phyloP scores from a whole-genome alignment of 2,113 vertebrate species.

The Micronycteris hirsuta region DNA sequence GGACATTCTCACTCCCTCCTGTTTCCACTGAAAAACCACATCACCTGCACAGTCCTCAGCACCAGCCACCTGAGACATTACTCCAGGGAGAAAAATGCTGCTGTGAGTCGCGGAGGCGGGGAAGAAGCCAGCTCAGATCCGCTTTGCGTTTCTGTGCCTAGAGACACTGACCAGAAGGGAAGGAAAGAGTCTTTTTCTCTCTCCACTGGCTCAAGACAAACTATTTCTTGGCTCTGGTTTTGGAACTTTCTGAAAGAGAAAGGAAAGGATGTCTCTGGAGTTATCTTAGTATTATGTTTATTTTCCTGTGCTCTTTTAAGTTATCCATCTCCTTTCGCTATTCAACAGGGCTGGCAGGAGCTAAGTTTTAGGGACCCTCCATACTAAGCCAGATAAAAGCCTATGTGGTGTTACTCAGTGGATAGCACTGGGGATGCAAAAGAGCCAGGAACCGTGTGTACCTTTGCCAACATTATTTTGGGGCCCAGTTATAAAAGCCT shows the following conservation, averaged over 20 bases:
- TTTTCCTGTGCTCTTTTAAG: conserved; percentile 32
- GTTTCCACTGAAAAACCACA: background rate
- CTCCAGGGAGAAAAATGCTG: background rate
- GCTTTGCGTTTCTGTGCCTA: background rate
- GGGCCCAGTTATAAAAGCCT: conserved; percentile 26
- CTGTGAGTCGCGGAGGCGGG: background rate
- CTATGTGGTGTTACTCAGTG: background rate
- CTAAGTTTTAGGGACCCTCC: background rate
- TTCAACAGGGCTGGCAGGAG: background rate
- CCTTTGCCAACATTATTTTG: background rate
- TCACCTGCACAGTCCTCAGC: background rate
- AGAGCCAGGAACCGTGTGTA: background rate
- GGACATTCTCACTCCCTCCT: background rate
- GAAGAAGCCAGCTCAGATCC: background rate
- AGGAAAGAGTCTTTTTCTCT: background rate
- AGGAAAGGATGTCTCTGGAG: background rate
- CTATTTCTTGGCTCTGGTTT: background rate
- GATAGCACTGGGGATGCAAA: background rate
- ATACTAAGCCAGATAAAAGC: background rate
- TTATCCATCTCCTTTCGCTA: background rate
- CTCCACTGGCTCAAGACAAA: background rate
- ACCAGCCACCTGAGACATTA: background rate
- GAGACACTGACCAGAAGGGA: background rate
- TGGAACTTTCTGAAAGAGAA: conserved; percentile 53
- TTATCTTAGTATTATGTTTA: conserved; percentile 20